Evolutionary conservation across 2,888 invertebrate genomes (phyloP), one percentile per base, ranked within the genome.

Genomic region (Acronicta leporina): DNA sequence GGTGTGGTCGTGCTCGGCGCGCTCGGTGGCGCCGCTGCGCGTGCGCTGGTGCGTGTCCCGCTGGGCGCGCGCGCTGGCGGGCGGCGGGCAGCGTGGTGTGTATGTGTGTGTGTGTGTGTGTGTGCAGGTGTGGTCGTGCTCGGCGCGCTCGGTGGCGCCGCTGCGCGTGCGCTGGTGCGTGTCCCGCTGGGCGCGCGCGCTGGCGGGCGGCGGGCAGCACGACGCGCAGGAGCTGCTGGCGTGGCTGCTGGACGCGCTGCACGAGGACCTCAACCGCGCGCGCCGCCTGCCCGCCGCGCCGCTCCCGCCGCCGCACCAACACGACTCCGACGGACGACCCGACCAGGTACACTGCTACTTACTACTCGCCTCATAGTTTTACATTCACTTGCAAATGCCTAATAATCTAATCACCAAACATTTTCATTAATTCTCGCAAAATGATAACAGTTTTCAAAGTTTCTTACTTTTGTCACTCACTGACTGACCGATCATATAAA

Each of bases 201-300:
- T 99, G 87, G 96, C 96, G 72, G 98, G 98, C 66, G 98, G 98
- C 75, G 98, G 98, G 11, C 99, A 99, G 91, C 98, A 99, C 91
- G 98, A 99, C 95, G 98, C 98, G 53, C 98, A 98, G 95, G 98
- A 99, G 92, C 95, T 99, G 74, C 95, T 99, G 35, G 98, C 98
- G 52, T 98, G 98, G 96, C 94, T 99, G 72, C 94, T 99, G 79
- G 98, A 99, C 93, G 97, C 98, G 50, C 95, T 99, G 74, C 98
- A 99, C 91, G 98, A 98, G 94, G 98, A 98, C 90, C 95, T 98
- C 70, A 98, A 98, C 93, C 94, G 98, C 11, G 97, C 79, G 33
- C 33, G 11, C 10, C 30, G 10, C 33, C 33, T 16, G 38, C 94
- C 95, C 42, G 49, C 38, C 35, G 48, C 91, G 51, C 96, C 96